These are phyloP conservation scores for Neodiprion lecontei DNA, from an alignment of 1,140 invertebrate species.

Conservation along the genomic window DNA sequence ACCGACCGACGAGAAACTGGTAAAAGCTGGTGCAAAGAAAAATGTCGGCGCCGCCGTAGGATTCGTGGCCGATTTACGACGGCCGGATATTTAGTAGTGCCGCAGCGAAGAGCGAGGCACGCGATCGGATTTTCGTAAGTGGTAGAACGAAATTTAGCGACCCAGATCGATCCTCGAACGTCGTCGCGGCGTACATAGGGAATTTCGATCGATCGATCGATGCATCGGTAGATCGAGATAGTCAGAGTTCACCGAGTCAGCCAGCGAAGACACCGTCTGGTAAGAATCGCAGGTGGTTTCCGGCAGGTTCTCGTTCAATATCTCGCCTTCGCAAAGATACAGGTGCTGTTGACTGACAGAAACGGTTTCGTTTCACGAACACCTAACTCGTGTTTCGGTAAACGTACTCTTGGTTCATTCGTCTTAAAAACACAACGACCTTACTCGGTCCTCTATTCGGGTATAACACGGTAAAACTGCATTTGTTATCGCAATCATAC, in stretches of 20 bases:
- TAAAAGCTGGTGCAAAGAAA: background rate
- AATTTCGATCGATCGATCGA: too few relatives aligned
- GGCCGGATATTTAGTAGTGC: background rate
- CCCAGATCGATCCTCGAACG: background rate
- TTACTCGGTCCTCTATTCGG: too few relatives aligned
- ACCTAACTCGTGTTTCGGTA: too few relatives aligned
- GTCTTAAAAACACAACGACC: too few relatives aligned
- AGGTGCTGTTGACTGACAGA: too few relatives aligned
- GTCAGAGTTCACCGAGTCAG: background rate
- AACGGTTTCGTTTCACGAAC: too few relatives aligned
- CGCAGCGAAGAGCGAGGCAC: background rate
- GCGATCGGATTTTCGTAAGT: slow-evolving; percentile 1
- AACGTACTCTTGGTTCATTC: too few relatives aligned
- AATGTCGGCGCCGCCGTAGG: background rate
- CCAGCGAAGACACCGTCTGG: background rate
- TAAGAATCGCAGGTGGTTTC: background rate
- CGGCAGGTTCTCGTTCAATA: background rate
- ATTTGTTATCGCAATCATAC: too few relatives aligned
- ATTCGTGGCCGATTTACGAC: slow-evolving; percentile 2
- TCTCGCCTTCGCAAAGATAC: background rate
- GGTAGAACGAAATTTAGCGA: background rate
- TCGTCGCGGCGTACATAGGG: background rate
- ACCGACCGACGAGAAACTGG: too few relatives aligned
- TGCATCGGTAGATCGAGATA: background rate
- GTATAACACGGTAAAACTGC: too few relatives aligned